Percentiles rank a stretch among this genome's conserved stretches.
These are phyloP conservation scores for Gymnarchus niloticus DNA, from an alignment of 2,113 vertebrate genomes.

Conservation along the genomic window DNA sequence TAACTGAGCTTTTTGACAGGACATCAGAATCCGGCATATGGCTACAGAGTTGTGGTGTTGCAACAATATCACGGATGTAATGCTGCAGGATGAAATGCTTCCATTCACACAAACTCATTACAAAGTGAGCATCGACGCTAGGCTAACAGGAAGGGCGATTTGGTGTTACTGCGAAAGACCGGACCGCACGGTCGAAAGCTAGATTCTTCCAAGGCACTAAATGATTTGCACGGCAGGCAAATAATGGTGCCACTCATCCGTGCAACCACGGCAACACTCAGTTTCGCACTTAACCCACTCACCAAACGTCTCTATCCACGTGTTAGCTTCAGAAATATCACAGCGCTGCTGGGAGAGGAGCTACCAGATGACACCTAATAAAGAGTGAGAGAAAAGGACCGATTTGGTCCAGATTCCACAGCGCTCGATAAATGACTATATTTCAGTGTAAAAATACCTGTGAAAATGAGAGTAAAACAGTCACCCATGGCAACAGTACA, in stretches of 20 bases:
- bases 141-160: background rate
- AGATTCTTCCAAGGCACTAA: background rate
- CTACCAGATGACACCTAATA: background rate
- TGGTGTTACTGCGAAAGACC: no score
- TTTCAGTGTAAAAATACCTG: background rate
- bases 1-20: background rate
- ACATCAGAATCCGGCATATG: background rate
- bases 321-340: constrained; percentile 10
- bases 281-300: constrained; percentile 21
- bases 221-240: background rate
- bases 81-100: background rate
- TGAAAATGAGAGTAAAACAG: background rate
- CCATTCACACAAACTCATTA: background rate
- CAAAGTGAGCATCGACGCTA: background rate
- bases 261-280: background rate
- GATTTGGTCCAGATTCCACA: background rate
- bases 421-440: background rate
- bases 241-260: background rate
- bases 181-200: background rate
- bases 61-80: background rate
- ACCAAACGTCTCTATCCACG: background rate
- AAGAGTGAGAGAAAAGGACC: background rate
- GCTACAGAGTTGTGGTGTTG: background rate
- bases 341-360: background rate
- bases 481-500: no score